Evolutionary conservation across 2,113 vertebrate genomes (phyloP), one percentile per base, ranked within the genome.

Genomic region (Oxyura jamaicensis): DNA sequence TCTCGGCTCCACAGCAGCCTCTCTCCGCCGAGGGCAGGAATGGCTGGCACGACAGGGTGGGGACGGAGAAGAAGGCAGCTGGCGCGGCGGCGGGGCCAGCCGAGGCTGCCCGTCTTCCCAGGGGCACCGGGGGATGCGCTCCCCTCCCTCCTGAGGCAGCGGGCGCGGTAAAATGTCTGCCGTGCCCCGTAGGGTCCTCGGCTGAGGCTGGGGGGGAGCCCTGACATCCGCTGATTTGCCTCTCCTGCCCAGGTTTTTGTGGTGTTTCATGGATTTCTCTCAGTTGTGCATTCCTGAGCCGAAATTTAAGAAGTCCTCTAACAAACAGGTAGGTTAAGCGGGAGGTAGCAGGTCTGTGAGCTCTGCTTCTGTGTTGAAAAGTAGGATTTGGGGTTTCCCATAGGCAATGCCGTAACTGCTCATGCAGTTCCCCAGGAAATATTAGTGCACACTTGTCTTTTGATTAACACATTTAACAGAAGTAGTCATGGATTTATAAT

Each of bases 211-310:
- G 22, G 48, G 48, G 22, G 63, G 14, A 46, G 28, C 39, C 39
- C 39, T 33, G 5, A 8, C 18, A 3, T 31, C 53, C 31, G 18
- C 17, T 36, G 2, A 17, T 6, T 12, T 8, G 22, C 33, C 8
- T 3, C 3, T 7, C 2, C 1, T 7, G 44, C 33, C 4, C 55
- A 0, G 8, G 4, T 4, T 7, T 5, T n/a, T 11, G 5, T 9
- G 39, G 13, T 4, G 18, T 48, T 2, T 19, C 18, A 1, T 1
- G 11, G 85, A 2, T 21, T 33, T 25, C 6, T 17, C 15, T 26
- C 2, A 21, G 1, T 2, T 4, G 36, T 2, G 5, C 13, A 25
- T 29, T 36, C 2, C 14, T 31, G 11, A 18, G 18, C 10, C 17
- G 14, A 11, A 14, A 28, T 35, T n/a, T 20, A 31, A 28, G 28